phyloP scores from a whole-genome alignment of 2,797 vertebrate species.

The Rhinoraja longicauda region DNA sequence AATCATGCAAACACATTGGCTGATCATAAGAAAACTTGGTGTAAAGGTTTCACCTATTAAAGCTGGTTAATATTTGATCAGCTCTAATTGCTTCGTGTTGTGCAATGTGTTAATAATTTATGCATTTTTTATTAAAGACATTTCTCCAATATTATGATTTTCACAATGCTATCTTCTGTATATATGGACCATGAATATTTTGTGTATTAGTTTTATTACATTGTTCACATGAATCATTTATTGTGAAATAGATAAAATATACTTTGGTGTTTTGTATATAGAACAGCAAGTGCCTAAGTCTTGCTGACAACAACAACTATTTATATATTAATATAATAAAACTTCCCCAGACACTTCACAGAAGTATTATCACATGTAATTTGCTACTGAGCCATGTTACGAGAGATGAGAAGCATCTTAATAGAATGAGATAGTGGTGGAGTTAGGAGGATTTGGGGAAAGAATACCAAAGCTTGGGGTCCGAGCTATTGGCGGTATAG shows the following conservation, averaged over 20 bases:
- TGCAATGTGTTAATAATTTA: background rate
- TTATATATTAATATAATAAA: background rate
- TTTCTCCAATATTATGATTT: background rate
- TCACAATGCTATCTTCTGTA: background rate
- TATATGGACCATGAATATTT: background rate
- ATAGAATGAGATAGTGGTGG: background rate
- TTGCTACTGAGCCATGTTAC: background rate
- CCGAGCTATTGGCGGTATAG: too few relatives aligned
- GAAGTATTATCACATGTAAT: too few relatives aligned
- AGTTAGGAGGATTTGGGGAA: background rate
- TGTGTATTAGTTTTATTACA: background rate
- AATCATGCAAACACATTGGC: background rate
- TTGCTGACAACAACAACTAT: background rate
- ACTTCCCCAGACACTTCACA: too few relatives aligned
- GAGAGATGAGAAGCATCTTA: background rate
- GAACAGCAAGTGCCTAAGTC: background rate
- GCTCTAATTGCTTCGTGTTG: background rate
- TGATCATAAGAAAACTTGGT: background rate
- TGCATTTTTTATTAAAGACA: background rate
- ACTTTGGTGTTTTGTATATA: background rate
- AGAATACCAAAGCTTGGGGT: background rate
- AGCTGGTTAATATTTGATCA: background rate
- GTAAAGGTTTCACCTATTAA: background rate
- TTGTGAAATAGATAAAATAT: background rate
- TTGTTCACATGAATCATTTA: background rate